A percentile compares a stretch with the other conserved stretches of the same genome.
Evolutionary conservation across 2,797 vertebrate genomes (phyloP).

Genomic region (Ptychobarbus kaznakovi): DNA sequence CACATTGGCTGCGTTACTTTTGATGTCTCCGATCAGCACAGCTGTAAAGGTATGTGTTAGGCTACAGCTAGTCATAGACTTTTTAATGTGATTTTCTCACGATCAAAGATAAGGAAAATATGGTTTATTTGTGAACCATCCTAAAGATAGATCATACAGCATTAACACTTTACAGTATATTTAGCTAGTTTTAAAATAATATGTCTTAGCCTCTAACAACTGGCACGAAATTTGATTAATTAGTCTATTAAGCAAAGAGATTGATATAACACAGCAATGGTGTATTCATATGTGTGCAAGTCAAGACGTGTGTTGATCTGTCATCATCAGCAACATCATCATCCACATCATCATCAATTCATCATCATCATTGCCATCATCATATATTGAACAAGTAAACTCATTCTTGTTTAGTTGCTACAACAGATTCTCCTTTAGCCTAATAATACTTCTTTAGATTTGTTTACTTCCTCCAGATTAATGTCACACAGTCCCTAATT

Average conservation of each 20-base stretch:
- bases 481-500: background rate
- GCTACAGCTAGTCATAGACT: background rate
- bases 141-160: background rate
- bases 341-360: too few species aligned
- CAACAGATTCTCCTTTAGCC: background rate
- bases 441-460: background rate
- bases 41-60: constrained; percentile 63
- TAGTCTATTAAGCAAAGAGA: background rate
- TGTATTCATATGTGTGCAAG: background rate
- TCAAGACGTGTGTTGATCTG: background rate
- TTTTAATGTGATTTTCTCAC: background rate
- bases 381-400: background rate
- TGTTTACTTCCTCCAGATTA: background rate
- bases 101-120: background rate
- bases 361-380: background rate
- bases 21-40: constrained; percentile 60
- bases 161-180: background rate
- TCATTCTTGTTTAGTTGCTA: background rate
- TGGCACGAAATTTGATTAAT: background rate
- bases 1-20: constrained; percentile 42
- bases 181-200: background rate
- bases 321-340: background rate
- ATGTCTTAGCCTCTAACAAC: background rate
- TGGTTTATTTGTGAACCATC: background rate
- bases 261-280: background rate